Evolutionary conservation across 2,888 invertebrate species (phyloP).

Genomic region (Archips xylosteana): DNA sequence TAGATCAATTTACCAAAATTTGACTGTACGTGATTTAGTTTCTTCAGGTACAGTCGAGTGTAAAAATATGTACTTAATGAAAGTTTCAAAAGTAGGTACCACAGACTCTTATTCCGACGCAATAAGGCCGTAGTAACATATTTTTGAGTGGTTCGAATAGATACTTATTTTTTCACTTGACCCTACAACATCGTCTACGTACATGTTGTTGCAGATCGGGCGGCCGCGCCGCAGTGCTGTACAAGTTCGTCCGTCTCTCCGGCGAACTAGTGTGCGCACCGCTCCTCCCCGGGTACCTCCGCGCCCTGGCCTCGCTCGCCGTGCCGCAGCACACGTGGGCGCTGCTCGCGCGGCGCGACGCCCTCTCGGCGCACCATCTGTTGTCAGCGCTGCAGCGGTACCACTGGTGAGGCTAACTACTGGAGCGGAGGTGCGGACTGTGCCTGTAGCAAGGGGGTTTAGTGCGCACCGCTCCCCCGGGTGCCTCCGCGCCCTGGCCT

Average conservation of each 20-base stretch:
- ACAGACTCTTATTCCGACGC: too few relatives aligned
- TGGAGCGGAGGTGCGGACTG: too few relatives aligned
- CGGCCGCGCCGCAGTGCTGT: slow-evolving; percentile 91
- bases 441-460: too few relatives aligned
- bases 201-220: slow-evolving; percentile 52
- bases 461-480: slow-evolving; percentile 92
- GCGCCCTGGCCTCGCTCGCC: slow-evolving; percentile 93
- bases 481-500: slow-evolving; percentile 94
- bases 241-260: slow-evolving; percentile 95
- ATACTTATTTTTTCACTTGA: too few relatives aligned
- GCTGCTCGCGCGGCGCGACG: slow-evolving; percentile 72
- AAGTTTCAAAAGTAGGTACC: too few relatives aligned
- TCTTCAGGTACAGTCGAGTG: too few relatives aligned
- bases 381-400: slow-evolving; percentile 89
- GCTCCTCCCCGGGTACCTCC: slow-evolving; percentile 94
- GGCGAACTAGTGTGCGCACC: slow-evolving; percentile 94
- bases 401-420: slow-evolving; percentile 79
- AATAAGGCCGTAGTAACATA: too few relatives aligned
- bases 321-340: slow-evolving; percentile 91
- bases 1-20: too few relatives aligned
- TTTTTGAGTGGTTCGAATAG: too few relatives aligned
- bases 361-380: slow-evolving; percentile 72
- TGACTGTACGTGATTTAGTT: too few relatives aligned
- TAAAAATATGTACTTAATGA: too few relatives aligned
- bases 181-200: too few relatives aligned